A percentile compares a stretch with the other conserved stretches of the same genome.
Evolutionary conservation across 2,888 invertebrate species (phyloP).

Genomic region (Amphipyra berbera): DNA sequence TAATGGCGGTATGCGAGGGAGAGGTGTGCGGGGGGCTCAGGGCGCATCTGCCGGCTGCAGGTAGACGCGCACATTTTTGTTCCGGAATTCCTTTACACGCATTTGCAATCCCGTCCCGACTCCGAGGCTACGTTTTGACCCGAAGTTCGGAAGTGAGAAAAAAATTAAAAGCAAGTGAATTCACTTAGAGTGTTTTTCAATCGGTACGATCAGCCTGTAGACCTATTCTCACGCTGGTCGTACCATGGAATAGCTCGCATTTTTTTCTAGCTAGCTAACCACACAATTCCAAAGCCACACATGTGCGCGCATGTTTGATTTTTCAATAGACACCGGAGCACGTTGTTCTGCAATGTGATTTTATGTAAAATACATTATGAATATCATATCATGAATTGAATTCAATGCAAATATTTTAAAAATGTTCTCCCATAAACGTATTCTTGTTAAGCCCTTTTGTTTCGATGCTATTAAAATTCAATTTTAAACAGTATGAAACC

Average conservation of each 20-base stretch:
- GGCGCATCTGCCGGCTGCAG: conserved; percentile 78
- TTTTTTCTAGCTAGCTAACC: conserved; percentile 71
- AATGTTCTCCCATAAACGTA: conserved; percentile 23
- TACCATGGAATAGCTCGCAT: conserved; percentile 62
- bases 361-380: conserved; percentile 56
- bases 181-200: conserved; percentile 35
- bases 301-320: conserved; percentile 65
- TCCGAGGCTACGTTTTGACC: conserved; percentile 55
- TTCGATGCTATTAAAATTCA: conserved; percentile 35
- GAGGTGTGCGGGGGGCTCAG: conserved; percentile 54
- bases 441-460: conserved; percentile 36
- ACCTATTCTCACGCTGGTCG: conserved; percentile 58
- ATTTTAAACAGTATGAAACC: conserved; percentile 31
- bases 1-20: conserved; percentile 72
- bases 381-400: conserved; percentile 50
- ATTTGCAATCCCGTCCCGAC: conserved; percentile 85
- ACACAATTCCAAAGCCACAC: conserved; percentile 69
- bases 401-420: conserved; percentile 48
- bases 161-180: conserved; percentile 48
- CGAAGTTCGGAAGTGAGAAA: conserved; percentile 58
- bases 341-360: conserved; percentile 61
- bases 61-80: conserved; percentile 85
- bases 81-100: conserved; percentile 86
- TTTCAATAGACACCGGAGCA: conserved; percentile 65
- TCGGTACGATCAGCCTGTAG: conserved; percentile 32